These are phyloP conservation scores for Planiliza haematocheilus DNA, from an alignment of 2,113 vertebrate genomes.

Conservation along the genomic window DNA sequence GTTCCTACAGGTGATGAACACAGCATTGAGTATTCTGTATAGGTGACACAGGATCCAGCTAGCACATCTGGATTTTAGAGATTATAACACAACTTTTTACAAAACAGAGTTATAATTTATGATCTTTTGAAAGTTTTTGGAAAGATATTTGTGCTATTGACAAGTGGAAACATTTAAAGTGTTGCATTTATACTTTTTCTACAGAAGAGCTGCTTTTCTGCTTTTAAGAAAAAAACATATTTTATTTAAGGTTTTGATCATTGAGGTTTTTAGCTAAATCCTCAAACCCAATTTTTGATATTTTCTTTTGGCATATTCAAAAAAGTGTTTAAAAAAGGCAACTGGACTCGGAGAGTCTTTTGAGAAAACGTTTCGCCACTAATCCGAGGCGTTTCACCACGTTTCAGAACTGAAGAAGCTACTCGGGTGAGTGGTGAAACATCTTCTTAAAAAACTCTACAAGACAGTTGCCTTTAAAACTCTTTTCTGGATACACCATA, in stretches of 20 bases:
- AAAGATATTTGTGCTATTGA: slow-evolving; percentile 42
- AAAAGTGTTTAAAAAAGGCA: no score
- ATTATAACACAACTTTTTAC: slow-evolving; percentile 21
- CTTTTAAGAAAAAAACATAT: neutral
- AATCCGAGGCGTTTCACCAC: no score
- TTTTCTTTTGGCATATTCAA: no score
- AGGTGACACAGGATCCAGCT: slow-evolving; percentile 19
- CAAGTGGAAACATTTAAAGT: neutral
- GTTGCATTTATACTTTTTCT: slow-evolving; percentile 27
- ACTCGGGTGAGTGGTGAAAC: no score
- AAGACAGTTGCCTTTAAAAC: no score
- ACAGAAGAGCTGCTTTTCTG: neutral
- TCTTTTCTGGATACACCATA: no score
- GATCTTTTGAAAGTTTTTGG: slow-evolving; percentile 18
- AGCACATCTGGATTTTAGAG: slow-evolving; percentile 38
- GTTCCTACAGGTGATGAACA: slow-evolving; percentile 45
- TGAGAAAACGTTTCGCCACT: no score
- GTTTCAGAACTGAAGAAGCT: no score
- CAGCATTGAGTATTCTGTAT: slow-evolving; percentile 30
- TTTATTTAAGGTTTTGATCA: slow-evolving; percentile 29
- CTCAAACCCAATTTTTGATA: neutral
- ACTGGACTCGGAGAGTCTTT: no score
- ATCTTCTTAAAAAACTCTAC: no score
- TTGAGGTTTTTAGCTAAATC: neutral
- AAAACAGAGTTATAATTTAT: slow-evolving; percentile 61